phyloP scores from a whole-genome alignment of 2,797 vertebrate genomes.

The Petrocephalus schoutedeni region DNA sequence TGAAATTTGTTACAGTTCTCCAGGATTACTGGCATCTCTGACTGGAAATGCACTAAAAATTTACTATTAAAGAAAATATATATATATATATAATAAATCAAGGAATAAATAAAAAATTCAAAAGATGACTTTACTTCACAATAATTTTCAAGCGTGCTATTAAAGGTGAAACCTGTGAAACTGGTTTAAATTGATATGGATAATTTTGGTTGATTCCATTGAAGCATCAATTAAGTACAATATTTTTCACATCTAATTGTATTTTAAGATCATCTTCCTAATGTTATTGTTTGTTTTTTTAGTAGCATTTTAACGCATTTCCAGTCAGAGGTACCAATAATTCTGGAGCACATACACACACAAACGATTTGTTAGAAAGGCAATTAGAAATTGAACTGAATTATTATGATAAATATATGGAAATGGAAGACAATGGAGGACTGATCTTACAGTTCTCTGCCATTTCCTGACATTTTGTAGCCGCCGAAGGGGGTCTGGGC shows the following conservation, averaged over 20 bases:
- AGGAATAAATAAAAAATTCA: neutral
- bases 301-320: neutral
- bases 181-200: neutral
- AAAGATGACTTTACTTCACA: neutral
- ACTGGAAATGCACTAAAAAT: neutral
- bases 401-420: neutral
- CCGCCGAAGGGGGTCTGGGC: constrained; percentile 87
- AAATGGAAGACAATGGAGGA: neutral
- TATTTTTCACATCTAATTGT: neutral
- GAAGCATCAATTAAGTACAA: neutral
- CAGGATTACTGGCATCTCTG: neutral
- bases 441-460: constrained; percentile 86
- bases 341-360: neutral
- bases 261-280: neutral
- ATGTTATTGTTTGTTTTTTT: neutral
- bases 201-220: neutral
- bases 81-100: neutral
- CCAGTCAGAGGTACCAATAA: neutral
- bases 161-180: neutral
- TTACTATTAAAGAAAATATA: neutral
- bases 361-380: neutral
- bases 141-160: neutral
- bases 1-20: neutral
- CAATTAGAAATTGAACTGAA: too few relatives aligned
- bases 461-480: constrained; percentile 92